Percentiles rank a stretch among this genome's conserved stretches.
These are phyloP conservation scores for Caprella mutica DNA, from an alignment of 2,888 invertebrate species.

Conservation along the genomic window DNA sequence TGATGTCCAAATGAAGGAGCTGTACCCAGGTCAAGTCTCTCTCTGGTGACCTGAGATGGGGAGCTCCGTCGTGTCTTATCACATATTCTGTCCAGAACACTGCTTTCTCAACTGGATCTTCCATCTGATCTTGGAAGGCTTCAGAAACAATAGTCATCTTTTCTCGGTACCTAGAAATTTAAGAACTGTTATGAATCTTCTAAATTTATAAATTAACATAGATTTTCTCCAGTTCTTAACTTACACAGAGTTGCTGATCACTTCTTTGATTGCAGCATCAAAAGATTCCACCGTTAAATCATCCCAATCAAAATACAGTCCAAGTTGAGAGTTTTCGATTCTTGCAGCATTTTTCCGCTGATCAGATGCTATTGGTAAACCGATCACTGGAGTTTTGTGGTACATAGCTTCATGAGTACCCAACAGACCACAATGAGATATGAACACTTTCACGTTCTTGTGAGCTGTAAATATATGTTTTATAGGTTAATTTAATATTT, in stretches of 20 bases:
- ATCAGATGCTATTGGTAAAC: not conserved
- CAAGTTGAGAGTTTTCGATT: not conserved
- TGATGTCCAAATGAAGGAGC: conserved; percentile 1
- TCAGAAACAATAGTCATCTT: not conserved
- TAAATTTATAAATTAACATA: no score
- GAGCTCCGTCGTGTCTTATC: not conserved
- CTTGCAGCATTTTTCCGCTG: not conserved
- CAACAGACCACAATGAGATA: conserved; percentile 1
- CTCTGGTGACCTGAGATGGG: not conserved
- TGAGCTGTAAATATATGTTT: no score
- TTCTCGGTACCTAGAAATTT: not conserved
- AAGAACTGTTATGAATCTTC: no score
- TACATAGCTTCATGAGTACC: not conserved
- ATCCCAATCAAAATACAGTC: not conserved
- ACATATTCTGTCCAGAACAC: conserved; percentile 1
- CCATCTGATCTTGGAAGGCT: not conserved
- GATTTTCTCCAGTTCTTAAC: no score
- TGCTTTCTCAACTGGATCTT: not conserved
- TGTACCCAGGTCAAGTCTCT: not conserved
- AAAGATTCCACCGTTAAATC: not conserved
- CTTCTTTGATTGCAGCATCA: not conserved
- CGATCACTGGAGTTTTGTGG: not conserved
- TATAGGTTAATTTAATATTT: no score
- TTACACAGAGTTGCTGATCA: not conserved
- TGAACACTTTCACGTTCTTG: conserved; percentile 3